Evolutionary conservation across 2,113 vertebrate genomes (phyloP).

Genomic region (Thymallus thymallus): DNA sequence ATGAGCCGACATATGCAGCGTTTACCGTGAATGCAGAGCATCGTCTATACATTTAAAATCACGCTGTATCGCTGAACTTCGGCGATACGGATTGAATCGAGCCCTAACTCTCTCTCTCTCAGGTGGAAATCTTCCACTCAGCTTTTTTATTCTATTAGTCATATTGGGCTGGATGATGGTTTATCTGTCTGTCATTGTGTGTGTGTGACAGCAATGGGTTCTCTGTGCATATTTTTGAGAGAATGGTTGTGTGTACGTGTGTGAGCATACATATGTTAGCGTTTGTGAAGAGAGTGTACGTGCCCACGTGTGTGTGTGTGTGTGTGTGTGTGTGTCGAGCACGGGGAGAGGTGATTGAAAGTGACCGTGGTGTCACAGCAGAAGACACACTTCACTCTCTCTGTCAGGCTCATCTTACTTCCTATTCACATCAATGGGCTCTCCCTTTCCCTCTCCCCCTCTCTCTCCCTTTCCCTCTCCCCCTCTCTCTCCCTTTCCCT

Average conservation of each 20-base stretch:
- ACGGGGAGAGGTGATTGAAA: slow-evolving; percentile 44
- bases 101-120: no score
- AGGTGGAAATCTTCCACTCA: background rate
- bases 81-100: no score
- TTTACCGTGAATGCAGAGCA: no score
- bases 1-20: no score
- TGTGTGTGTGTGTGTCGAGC: slow-evolving; percentile 1
- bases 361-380: slow-evolving; percentile 42
- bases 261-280: background rate
- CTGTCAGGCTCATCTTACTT: slow-evolving; percentile 33
- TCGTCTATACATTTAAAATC: no score
- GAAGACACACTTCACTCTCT: slow-evolving; percentile 37
- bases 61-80: no score
- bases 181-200: slow-evolving; percentile 52
- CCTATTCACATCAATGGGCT: slow-evolving; percentile 34
- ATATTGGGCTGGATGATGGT: slow-evolving; percentile 53
- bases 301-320: slow-evolving; percentile 9
- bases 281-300: slow-evolving; percentile 12
- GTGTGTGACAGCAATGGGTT: slow-evolving; percentile 29
- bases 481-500: background rate
- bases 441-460: slow-evolving; percentile 12
- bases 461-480: slow-evolving; percentile 18
- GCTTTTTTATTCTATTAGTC: slow-evolving; percentile 65
- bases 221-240: slow-evolving; percentile 19
- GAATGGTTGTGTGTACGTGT: slow-evolving; percentile 43